phyloP scores from a whole-genome alignment of 2,113 vertebrate species.

The Bucco capensis region DNA sequence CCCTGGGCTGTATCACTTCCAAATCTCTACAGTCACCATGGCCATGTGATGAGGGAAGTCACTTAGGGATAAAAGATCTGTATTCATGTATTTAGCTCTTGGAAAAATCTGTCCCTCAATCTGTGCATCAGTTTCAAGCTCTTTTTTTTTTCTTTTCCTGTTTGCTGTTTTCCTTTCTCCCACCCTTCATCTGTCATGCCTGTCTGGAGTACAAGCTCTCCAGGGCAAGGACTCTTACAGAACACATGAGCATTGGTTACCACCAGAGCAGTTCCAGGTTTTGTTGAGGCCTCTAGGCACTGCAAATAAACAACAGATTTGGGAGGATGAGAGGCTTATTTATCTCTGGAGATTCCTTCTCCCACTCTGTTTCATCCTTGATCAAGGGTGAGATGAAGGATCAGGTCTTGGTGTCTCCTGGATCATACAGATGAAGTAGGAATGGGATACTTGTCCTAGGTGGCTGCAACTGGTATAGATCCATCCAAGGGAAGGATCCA shows the following conservation, averaged over 20 bases:
- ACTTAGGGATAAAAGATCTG: constrained; percentile 40
- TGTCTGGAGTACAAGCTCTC: constrained; percentile 34
- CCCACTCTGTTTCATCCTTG: not conserved
- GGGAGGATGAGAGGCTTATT: not conserved
- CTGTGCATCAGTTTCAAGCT: constrained; percentile 29
- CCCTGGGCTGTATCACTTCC: not conserved
- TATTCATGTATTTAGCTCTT: constrained; percentile 27
- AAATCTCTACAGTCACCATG: not conserved
- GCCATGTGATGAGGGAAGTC: not conserved
- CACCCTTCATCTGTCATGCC: constrained; percentile 58
- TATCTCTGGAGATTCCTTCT: not conserved
- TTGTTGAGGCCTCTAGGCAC: not conserved
- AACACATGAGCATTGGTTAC: not conserved
- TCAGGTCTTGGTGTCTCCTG: not conserved
- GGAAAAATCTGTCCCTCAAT: constrained; percentile 63
- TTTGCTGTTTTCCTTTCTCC: constrained; percentile 57
- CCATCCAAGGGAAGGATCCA: not conserved
- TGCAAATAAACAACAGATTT: not conserved
- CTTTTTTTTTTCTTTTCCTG: constrained; percentile 31
- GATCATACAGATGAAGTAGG: not conserved
- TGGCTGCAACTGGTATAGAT: not conserved
- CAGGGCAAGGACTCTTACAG: not conserved
- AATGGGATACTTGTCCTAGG: accelerated
- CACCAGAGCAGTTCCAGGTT: not conserved
- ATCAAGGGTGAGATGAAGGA: not conserved